A percentile compares a stretch with the other conserved stretches of the same genome.
Conservation (phyloP, 2,797 vertebrate genomes). For the Acanthurus lineatus region DNA sequence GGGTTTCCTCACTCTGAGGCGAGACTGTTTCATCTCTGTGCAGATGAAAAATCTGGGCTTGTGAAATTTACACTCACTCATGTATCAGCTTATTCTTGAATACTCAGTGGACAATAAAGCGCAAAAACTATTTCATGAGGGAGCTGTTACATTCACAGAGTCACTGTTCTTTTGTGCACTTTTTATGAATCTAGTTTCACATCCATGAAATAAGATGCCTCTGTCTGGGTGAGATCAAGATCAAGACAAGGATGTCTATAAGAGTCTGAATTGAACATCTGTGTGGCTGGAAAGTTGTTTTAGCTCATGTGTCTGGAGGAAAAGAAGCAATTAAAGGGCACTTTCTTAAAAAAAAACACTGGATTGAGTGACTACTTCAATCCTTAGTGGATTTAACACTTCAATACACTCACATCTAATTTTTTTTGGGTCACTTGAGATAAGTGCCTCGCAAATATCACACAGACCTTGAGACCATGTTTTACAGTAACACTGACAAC, state of each 20-base stretch:
- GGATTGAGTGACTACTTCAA: conserved; percentile 59
- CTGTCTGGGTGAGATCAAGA: conserved; percentile 32
- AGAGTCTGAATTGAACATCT: conserved; percentile 52
- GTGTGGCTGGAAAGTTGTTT: conserved; percentile 46
- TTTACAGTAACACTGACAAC: conserved; percentile 2
- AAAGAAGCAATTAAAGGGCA: conserved; percentile 79
- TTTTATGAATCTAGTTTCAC: conserved; percentile 53
- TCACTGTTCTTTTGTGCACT: conserved; percentile 34
- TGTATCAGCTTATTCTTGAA: conserved; percentile 50
- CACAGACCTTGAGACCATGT: conserved; percentile 2
- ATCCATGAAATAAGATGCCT: conserved; percentile 54
- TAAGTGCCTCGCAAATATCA: conserved; percentile 27
- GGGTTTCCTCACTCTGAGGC: conserved; percentile 55
- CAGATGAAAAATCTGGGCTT: conserved; percentile 58
- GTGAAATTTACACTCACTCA: conserved; percentile 55
- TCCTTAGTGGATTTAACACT: conserved; percentile 82
- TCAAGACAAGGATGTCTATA: conserved; percentile 32
- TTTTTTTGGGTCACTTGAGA: conserved; percentile 26
- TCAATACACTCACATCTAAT: conserved; percentile 68
- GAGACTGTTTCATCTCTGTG: conserved; percentile 56
- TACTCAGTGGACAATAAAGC: conserved; percentile 27
- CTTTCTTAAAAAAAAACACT: conserved; percentile 54
- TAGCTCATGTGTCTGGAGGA: conserved; percentile 32
- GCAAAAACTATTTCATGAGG: conserved; percentile 28
- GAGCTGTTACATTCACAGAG: conserved; percentile 42